Conservation (phyloP, 2,888 invertebrate species). For the Erpobdella octoculata region DNA sequence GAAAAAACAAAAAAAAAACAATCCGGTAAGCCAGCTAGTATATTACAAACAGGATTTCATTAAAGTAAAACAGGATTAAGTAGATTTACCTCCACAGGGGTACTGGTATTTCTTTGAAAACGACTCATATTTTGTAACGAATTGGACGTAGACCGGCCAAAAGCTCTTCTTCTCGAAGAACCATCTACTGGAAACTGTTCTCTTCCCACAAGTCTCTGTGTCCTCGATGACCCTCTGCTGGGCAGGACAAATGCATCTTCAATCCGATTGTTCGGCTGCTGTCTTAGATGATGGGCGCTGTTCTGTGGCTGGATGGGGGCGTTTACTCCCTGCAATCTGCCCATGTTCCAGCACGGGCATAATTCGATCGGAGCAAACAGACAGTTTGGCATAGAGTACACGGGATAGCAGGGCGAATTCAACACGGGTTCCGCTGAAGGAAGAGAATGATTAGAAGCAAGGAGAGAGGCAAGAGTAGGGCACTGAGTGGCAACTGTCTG, state of each 20-base stretch:
- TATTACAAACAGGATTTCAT: too few relatives aligned
- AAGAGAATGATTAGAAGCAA: background rate
- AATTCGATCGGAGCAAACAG: background rate
- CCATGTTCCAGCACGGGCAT: background rate
- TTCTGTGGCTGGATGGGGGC: background rate
- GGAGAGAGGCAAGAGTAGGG: background rate
- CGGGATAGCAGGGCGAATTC: background rate
- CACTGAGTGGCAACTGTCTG: background rate
- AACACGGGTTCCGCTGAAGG: background rate
- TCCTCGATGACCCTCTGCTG: too few relatives aligned
- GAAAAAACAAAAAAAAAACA: too few relatives aligned
- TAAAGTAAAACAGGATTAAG: too few relatives aligned
- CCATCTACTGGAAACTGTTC: background rate
- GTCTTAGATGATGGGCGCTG: background rate
- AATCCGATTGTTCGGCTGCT: background rate
- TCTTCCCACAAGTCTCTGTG: background rate
- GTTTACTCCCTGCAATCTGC: background rate
- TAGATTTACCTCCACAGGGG: too few relatives aligned
- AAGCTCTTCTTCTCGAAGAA: background rate
- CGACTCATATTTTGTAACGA: too few relatives aligned
- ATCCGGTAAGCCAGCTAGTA: too few relatives aligned
- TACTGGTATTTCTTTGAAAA: too few relatives aligned
- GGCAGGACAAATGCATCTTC: background rate
- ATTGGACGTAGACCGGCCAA: background rate
- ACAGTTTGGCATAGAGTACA: background rate